Evolutionary conservation across 2,888 invertebrate species (phyloP).

Genomic region (Eupeodes latifasciatus): DNA sequence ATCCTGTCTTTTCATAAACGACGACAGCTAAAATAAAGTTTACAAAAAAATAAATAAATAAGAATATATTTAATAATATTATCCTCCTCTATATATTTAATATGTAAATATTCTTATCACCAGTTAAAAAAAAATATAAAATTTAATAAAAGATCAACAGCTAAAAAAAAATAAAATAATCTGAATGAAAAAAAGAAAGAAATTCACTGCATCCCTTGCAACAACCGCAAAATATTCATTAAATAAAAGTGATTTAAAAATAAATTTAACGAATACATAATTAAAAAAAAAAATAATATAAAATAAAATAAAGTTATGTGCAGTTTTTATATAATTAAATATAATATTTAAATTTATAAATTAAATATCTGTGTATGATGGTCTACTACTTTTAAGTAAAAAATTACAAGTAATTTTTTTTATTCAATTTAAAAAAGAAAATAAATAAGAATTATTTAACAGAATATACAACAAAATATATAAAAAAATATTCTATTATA

Average conservation of each 20-base stretch:
- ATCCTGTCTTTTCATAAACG: constrained; percentile 45
- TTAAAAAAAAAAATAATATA: neutral
- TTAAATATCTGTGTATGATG: constrained; percentile 59
- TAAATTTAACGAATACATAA: constrained; percentile 39
- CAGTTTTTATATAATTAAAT: constrained; percentile 64
- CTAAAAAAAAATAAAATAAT: constrained; percentile 42
- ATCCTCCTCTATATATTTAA: constrained; percentile 23
- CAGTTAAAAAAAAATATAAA: constrained; percentile 10
- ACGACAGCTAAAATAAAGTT: constrained; percentile 18
- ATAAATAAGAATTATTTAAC: constrained; percentile 64
- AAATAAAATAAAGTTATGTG: constrained; percentile 49
- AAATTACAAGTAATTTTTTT: constrained; percentile 58
- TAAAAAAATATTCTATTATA: constrained; percentile 36
- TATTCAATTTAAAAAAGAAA: constrained; percentile 74
- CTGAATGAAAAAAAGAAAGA: constrained; percentile 75
- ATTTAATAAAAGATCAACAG: constrained; percentile 29
- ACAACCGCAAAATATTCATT: constrained; percentile 60
- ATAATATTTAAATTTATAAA: constrained; percentile 51
- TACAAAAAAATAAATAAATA: constrained; percentile 5
- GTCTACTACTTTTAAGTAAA: constrained; percentile 60
- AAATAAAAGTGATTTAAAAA: constrained; percentile 64
- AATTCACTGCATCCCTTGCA: constrained; percentile 61
- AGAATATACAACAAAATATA: constrained; percentile 39
- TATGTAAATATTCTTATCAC: constrained; percentile 50
- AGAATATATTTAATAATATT: neutral